Conservation (phyloP, 2,113 vertebrate genomes). For the Callionymus lyra region DNA sequence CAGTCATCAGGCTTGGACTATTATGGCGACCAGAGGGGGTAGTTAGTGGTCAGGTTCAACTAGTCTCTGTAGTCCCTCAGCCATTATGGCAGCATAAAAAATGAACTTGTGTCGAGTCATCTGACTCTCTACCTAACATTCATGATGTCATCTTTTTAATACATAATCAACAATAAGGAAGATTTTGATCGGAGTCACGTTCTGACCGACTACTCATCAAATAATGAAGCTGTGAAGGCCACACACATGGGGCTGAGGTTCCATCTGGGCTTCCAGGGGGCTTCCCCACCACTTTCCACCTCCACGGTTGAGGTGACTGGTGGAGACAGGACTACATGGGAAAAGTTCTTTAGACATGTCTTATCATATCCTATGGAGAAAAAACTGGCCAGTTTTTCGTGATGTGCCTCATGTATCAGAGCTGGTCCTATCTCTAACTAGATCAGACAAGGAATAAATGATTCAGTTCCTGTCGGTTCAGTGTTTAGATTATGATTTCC, state of each 20-base stretch:
- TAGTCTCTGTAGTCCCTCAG: slow-evolving; percentile 6
- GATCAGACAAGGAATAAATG: slow-evolving; percentile 21
- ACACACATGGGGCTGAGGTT: slow-evolving; percentile 26
- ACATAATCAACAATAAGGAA: no score
- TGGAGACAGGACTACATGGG: slow-evolving; percentile 38
- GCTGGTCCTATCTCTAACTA: slow-evolving; percentile 14
- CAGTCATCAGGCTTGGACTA: slow-evolving; percentile 41
- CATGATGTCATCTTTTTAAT: background rate
- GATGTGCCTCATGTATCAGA: slow-evolving; percentile 1
- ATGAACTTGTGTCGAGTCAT: background rate
- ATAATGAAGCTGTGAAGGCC: slow-evolving; percentile 13
- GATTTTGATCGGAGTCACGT: background rate
- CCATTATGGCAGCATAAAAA: background rate
- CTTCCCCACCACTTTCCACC: slow-evolving; percentile 39
- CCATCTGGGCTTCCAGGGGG: slow-evolving; percentile 30
- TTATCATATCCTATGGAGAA: slow-evolving; percentile 6
- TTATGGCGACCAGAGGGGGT: slow-evolving; percentile 35
- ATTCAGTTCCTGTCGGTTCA: slow-evolving; percentile 23
- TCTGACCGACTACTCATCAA: background rate
- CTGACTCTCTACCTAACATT: background rate
- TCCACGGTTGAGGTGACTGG: slow-evolving; percentile 50
- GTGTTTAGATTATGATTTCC: background rate
- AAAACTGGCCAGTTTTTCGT: slow-evolving; percentile 3
- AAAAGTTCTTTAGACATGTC: slow-evolving; percentile 13
- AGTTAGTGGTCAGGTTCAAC: slow-evolving; percentile 35